Conservation (phyloP, 1,140 invertebrate species). For the Leptoteleia sp. region DNA sequence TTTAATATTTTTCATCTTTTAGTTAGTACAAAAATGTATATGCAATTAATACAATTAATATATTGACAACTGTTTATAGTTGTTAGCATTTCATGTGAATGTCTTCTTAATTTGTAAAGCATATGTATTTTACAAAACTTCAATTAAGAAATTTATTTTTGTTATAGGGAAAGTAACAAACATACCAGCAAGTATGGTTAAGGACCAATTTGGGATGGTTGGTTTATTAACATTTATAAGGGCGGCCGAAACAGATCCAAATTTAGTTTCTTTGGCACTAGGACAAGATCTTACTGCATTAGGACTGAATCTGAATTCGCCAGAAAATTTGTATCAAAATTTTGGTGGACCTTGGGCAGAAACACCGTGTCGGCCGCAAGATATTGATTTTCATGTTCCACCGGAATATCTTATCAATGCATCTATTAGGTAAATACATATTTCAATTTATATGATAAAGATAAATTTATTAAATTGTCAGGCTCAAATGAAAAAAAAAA, state of each 20-base stretch:
- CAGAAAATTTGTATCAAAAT: constrained; percentile 97
- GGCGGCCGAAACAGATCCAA: constrained; percentile 97
- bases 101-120: too few relatives aligned
- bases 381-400: constrained; percentile 99
- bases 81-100: too few relatives aligned
- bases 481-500: too few relatives aligned
- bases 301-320: constrained; percentile 98
- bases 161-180: constrained; percentile 95
- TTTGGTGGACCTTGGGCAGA: constrained; percentile 99
- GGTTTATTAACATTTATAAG: constrained; percentile 98
- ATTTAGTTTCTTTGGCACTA: constrained; percentile 95
- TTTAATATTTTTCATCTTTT: too few relatives aligned
- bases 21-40: too few relatives aligned
- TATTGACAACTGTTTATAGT: too few relatives aligned
- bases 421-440: constrained; percentile 84
- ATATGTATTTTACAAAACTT: too few relatives aligned
- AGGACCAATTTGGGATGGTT: constrained; percentile 99
- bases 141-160: too few relatives aligned
- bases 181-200: constrained; percentile 98
- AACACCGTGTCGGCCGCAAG: constrained; percentile 97
- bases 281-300: constrained; percentile 98
- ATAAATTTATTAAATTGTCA: too few relatives aligned
- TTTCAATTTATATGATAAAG: too few relatives aligned
- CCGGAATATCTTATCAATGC: constrained; percentile 99
- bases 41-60: too few relatives aligned